Evolutionary conservation across 2,888 invertebrate genomes (phyloP), one percentile per base, ranked within the genome.

Genomic region (Dicycla oo): DNA sequence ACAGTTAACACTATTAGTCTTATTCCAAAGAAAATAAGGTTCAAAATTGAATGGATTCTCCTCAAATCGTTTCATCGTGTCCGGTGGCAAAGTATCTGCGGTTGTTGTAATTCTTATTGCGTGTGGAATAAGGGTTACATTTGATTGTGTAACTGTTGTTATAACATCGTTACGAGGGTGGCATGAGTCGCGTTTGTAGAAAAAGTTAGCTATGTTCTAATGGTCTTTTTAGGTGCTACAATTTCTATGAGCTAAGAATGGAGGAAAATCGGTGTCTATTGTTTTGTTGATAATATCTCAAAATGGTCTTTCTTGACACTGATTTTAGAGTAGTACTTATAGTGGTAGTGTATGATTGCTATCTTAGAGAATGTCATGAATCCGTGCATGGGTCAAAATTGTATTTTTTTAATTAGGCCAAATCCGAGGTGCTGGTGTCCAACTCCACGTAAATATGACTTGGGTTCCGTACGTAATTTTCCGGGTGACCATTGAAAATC

Each of bases 101-200:
- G 82, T 74, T 70, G 58, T 71, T 78, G 60, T 84, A 63, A 81
- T 75, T 85, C 85, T 80, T 89, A 82, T 78, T 49, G 6, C 40
- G 11, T 73, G 60, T 45, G 58, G n/a, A 54, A 78, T 88, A 89
- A 79, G 62, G 78, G 62, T 87, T 83, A 78, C 69, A 80, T 75
- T 80, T 18, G 69, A 77, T 86, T 83, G 70, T 65, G 64, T 68
- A 73, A 81, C 56, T 72, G 20, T 38, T 23, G 30, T 63, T 49
- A 23, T 75, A 63, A 58, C 34, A 23, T 74, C 67, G 77, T 73
- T 74, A 74, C 26, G 15, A 20, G 11, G 26, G 69, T 45, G 40
- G 78, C 54, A 63, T 58, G 64, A 67, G 56, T 73, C n/a, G 40
- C 34, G 60, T 47, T 63, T 20, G 23, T 57, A 69, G 45, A 75